phyloP scores from a whole-genome alignment of 92 coral and sea anemone genomes.

The Actinernus sp. region DNA sequence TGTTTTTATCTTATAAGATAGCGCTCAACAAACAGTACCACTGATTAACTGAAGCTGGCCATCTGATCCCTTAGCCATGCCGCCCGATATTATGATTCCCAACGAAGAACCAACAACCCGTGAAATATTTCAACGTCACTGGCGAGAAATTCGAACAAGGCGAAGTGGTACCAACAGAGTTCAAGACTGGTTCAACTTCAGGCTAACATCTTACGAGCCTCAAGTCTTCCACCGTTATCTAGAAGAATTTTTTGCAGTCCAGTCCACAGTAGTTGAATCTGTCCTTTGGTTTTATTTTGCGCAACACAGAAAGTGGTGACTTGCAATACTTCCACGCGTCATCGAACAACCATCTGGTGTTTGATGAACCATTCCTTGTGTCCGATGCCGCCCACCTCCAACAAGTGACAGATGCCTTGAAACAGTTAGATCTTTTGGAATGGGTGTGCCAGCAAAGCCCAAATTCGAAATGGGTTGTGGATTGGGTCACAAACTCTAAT shows the following conservation, averaged over 20 bases:
- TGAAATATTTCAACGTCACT: no score
- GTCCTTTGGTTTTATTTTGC: slow-evolving; percentile 38
- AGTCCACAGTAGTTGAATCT: slow-evolving; percentile 36
- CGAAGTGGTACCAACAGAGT: no score
- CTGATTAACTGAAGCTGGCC: no score
- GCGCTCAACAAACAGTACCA: no score
- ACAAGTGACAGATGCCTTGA: slow-evolving; percentile 25
- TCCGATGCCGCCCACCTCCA: slow-evolving; percentile 7
- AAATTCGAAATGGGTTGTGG: slow-evolving; percentile 49
- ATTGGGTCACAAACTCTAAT: no score
- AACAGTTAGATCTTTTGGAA: slow-evolving; percentile 28
- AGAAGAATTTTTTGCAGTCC: slow-evolving; percentile 39
- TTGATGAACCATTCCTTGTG: slow-evolving; percentile 36
- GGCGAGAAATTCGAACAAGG: slow-evolving; percentile 48
- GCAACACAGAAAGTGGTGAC: slow-evolving; percentile 40
- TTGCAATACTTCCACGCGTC: slow-evolving; percentile 43
- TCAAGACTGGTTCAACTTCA: no score
- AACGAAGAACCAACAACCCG: no score
- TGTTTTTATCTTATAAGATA: no score
- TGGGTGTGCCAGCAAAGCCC: no score
- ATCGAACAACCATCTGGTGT: slow-evolving; percentile 20
- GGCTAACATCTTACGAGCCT: slow-evolving; percentile 1
- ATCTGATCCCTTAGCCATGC: slow-evolving; percentile 14
- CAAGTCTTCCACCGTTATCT: slow-evolving; percentile 18
- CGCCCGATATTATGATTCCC: no score